Conservation (phyloP, 2,797 vertebrate genomes). For the Melanotaenia nigrans region DNA sequence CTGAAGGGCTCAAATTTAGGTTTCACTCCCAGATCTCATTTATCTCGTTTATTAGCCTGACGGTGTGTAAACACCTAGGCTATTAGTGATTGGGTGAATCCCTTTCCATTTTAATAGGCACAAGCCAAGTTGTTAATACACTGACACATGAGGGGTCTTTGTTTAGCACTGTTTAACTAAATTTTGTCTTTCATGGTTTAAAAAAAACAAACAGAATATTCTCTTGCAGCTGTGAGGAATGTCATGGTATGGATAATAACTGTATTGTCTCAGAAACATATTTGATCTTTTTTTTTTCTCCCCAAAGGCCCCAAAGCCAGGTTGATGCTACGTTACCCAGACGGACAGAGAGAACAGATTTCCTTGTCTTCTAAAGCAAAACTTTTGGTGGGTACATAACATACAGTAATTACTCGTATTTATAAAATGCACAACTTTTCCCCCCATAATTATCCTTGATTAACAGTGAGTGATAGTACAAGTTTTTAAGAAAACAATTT, state of each 20-base stretch:
- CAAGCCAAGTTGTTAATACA: too few species aligned
- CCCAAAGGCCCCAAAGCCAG: slow-evolving; percentile 95
- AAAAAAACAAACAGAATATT: background rate
- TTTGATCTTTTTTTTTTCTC: background rate
- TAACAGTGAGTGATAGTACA: background rate
- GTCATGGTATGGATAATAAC: background rate
- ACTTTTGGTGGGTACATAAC: slow-evolving; percentile 87
- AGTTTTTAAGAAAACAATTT: background rate
- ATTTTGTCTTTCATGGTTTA: background rate
- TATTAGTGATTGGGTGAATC: background rate
- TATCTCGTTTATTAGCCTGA: background rate
- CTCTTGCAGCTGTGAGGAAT: background rate
- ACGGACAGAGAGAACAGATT: slow-evolving; percentile 97
- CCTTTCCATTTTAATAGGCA: background rate
- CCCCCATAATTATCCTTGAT: background rate
- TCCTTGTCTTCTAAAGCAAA: slow-evolving; percentile 95
- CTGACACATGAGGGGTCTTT: background rate
- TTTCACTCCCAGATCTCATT: background rate
- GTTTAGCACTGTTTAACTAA: background rate
- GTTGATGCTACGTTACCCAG: slow-evolving; percentile 97
- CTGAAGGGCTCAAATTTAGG: background rate
- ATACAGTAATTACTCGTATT: background rate
- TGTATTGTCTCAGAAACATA: background rate
- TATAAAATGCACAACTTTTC: background rate
- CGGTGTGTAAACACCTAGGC: background rate